Evolutionary conservation across 2,888 invertebrate genomes (phyloP).

Genomic region (Axea sp.): DNA sequence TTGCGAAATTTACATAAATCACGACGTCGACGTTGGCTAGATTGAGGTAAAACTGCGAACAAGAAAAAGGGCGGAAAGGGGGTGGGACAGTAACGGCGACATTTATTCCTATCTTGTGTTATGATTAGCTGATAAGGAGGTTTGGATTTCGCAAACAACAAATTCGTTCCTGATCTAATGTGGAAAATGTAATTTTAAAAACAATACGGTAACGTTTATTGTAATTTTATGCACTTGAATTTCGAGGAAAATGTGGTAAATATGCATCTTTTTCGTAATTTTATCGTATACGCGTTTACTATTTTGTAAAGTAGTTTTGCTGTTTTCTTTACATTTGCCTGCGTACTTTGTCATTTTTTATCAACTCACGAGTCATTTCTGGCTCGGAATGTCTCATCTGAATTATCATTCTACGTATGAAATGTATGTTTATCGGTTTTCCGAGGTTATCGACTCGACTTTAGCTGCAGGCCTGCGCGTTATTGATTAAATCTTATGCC

Average conservation of each 20-base stretch:
- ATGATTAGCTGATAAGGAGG: slow-evolving; percentile 46
- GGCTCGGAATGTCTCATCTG: slow-evolving; percentile 7
- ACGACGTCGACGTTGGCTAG: slow-evolving; percentile 49
- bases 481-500: slow-evolving; percentile 47
- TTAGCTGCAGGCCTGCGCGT: slow-evolving; percentile 27
- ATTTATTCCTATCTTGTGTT: slow-evolving; percentile 47
- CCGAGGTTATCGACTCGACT: slow-evolving; percentile 37
- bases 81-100: slow-evolving; percentile 23
- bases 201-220: too few species aligned
- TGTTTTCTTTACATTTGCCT: too few species aligned
- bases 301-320: too few species aligned
- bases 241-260: too few species aligned
- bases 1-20: slow-evolving; percentile 60
- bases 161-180: neutral
- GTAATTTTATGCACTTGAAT: too few species aligned
- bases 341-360: neutral
- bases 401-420: slow-evolving; percentile 33
- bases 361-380: slow-evolving; percentile 2
- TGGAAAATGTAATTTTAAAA: neutral
- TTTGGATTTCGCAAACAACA: slow-evolving; percentile 10
- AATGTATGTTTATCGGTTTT: slow-evolving; percentile 37
- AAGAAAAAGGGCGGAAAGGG: slow-evolving; percentile 20
- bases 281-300: too few species aligned
- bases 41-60: slow-evolving; percentile 52
- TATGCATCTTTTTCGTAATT: too few species aligned